Conservation (phyloP, 1,140 invertebrate genomes). For the Drosophila aff. region DNA sequence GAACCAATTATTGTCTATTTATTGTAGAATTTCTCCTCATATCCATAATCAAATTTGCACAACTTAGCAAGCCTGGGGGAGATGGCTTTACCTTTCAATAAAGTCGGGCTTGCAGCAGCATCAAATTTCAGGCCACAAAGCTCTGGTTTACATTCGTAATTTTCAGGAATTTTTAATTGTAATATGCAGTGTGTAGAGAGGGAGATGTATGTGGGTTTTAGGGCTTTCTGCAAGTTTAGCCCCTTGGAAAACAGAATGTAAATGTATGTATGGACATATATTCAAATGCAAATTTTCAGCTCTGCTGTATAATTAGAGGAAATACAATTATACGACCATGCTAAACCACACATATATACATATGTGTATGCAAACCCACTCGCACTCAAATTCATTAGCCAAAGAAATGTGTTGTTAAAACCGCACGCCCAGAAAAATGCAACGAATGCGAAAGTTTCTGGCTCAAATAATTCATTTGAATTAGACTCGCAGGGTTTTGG, state of each 20-base stretch:
- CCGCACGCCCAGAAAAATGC: conserved; percentile 21
- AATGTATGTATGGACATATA: conserved; percentile 23
- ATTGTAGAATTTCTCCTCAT: neutral
- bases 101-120: conserved; percentile 11
- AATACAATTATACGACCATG: conserved; percentile 50
- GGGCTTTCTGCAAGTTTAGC: conserved; percentile 3
- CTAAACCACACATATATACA: too few species aligned
- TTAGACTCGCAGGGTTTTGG: conserved; percentile 48
- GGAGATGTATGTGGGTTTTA: conserved; percentile 3
- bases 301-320: conserved; percentile 60
- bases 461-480: conserved; percentile 77
- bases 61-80: conserved; percentile 2
- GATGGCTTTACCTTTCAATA: conserved; percentile 15
- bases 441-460: conserved; percentile 53
- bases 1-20: conserved; percentile 4
- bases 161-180: conserved; percentile 52
- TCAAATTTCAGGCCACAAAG: conserved; percentile 29
- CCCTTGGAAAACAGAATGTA: neutral
- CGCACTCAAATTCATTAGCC: conserved; percentile 48
- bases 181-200: conserved; percentile 7
- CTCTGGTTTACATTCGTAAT: conserved; percentile 51
- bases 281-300: conserved; percentile 61
- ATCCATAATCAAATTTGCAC: conserved; percentile 19
- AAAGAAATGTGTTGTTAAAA: conserved; percentile 34
- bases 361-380: conserved; percentile 5